Base-by-base conservation (phyloP, 2,113 vertebrate genomes). In the Erinaceus europaeus region DNA sequence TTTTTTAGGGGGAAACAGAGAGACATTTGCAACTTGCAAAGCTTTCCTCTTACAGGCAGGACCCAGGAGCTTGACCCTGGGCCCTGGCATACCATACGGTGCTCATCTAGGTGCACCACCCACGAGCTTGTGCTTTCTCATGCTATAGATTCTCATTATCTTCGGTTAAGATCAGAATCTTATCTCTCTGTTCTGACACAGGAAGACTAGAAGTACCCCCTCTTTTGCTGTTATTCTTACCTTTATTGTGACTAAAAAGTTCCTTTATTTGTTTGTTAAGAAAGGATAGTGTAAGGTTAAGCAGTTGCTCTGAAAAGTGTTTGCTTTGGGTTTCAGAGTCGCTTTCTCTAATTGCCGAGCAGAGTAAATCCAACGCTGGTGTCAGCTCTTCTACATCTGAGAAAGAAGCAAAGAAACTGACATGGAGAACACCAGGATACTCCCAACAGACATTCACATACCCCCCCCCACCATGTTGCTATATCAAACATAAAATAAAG, bases 221-320 rank as follows among this genome's bases (percentile, higher is more conserved):
- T 67, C 5, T 40, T 17, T 61, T 38, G 17, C 0, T 20, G 86
- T 15, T 11, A 6, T 32, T 20, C 96, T 97, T 92, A 99, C 98
- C 92, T 89, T 96, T 92, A 34, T 93, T 81, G 81, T 95, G 90
- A 62, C 88, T 90, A 92, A 98, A 98, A 69, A 98, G 88, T 0
- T 96, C 97, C 62, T 96, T 96, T 82, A 98, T 97, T 93, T 99
- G 98, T 29, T 95, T 98, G 96, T 97, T 98, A 27, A 99, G 97
- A 83, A 99, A 99, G 78, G 89, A 91, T 57, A 99, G 76, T 0
- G 98, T 98, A 90, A 99, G 97, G 95, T 94, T 97, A 74, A 99
- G 97, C 79, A 99, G 97, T 75, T 99, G 99, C 76, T 99, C 98
- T 0, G 98, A 98, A 78, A 99, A 99, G 91, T 98, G 98, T 42